Base-by-base conservation (phyloP, 2,113 vertebrate species). In the Apodemus speciosus region DNA sequence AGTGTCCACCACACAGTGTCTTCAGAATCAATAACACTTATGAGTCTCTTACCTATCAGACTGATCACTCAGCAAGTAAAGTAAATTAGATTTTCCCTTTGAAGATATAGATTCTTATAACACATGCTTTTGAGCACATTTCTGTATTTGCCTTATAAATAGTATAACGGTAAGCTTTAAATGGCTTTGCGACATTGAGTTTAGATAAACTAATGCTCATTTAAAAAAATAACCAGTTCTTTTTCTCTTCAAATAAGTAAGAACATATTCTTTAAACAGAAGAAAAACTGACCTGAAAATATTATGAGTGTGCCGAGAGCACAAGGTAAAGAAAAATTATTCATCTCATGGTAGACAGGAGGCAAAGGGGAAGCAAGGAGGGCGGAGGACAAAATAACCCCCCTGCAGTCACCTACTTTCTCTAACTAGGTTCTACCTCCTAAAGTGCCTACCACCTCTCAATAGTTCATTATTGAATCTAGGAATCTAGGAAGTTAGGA, bases 211-310 rank as follows among this genome's bases (percentile, higher is more conserved):
- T 69, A 81, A 94, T 91, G 40, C 16, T 92, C 49, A 56, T 51
- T 93, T 79, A 51, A 18, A 13, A 89, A 60, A 88, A 72, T 71
- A 71, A 84, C 62, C 46, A 94, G 35, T 62, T 20, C 83, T 90
- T 88, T 71, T 68, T 80, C 75, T 64, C 66, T 89, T 85, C 16
- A 90, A 94, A 68, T 88, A 81, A 76, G 66, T 80, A 62, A 94
- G 77, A 95, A 96, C 76, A 21, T 38, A 92, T 85, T 81, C 20
- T 91, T 96, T 71, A 80, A 92, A 88, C 92, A 89, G 40, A 81
- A 87, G 64, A 88, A 58, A 46, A 60, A 58, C 11, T 91, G 32
- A 71, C 60, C 38, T 30, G 80, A 90, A 75, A 75, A 85, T 92
- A 92, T 79, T 92, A 60, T 77, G 51, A 93, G 80, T 87, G 68